These are phyloP conservation scores for Melipona bicolor DNA, from an alignment of 2,888 invertebrate species.

Conservation along the genomic window DNA sequence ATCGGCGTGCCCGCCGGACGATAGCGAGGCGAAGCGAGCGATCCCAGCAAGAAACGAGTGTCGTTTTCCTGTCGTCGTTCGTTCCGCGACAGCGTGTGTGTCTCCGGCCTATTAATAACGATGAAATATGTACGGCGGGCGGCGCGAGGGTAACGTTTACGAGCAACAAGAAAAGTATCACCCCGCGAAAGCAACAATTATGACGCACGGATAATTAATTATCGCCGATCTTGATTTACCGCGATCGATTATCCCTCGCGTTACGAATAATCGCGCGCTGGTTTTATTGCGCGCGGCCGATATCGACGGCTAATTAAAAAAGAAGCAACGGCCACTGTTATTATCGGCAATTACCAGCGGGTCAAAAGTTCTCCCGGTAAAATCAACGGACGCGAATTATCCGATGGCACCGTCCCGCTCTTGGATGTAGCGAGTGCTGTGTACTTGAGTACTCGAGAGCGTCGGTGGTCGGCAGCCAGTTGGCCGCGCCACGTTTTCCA, in stretches of 20 bases:
- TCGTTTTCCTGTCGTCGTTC: neutral
- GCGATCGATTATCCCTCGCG: slow-evolving; percentile 61
- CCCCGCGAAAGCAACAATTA: slow-evolving; percentile 65
- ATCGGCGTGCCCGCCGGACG: neutral
- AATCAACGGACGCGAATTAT: slow-evolving; percentile 27
- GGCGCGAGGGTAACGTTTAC: slow-evolving; percentile 45
- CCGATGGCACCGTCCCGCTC: neutral
- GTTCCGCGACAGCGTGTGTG: neutral
- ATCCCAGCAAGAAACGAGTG: neutral
- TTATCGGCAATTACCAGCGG: slow-evolving; percentile 66
- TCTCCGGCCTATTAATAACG: slow-evolving; percentile 64
- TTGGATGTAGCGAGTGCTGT: no score
- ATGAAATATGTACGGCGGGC: slow-evolving; percentile 40
- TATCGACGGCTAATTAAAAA: slow-evolving; percentile 52
- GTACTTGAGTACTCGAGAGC: no score
- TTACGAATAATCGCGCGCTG: slow-evolving; percentile 54
- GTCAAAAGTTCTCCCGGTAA: slow-evolving; percentile 23
- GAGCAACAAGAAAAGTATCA: slow-evolving; percentile 50
- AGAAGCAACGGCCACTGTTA: slow-evolving; percentile 49
- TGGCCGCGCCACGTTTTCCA: slow-evolving; percentile 32
- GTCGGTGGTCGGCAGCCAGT: neutral
- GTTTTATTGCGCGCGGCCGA: slow-evolving; percentile 33
- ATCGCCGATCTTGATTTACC: slow-evolving; percentile 45
- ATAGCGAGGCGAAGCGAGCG: neutral
- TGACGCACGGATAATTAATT: slow-evolving; percentile 66